Percentiles rank a stretch among this genome's conserved stretches.
phyloP scores from a whole-genome alignment of 2,888 invertebrate genomes.

The Patella caerulea region DNA sequence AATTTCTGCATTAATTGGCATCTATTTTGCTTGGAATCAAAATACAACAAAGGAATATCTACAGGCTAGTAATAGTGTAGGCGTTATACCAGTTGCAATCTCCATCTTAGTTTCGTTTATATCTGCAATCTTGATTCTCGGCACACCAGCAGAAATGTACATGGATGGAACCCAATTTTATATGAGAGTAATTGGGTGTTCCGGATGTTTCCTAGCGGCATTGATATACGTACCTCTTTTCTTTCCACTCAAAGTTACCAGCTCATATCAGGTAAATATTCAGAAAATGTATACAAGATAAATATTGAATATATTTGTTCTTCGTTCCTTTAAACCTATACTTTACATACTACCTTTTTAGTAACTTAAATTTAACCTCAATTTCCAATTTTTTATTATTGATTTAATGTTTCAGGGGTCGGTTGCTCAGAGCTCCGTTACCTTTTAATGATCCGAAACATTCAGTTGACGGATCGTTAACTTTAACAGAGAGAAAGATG shows the following conservation, averaged over 20 bases:
- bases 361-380: too few relatives aligned
- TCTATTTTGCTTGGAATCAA: conserved; percentile 54
- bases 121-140: conserved; percentile 66
- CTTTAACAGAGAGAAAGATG: too few relatives aligned
- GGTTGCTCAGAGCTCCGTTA: too few relatives aligned
- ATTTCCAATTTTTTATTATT: too few relatives aligned
- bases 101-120: conserved; percentile 66
- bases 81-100: conserved; percentile 59
- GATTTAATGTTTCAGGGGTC: too few relatives aligned
- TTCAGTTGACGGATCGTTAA: too few relatives aligned
- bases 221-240: conserved; percentile 52
- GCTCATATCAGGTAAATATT: conserved; percentile 53
- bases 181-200: conserved; percentile 33
- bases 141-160: conserved; percentile 65
- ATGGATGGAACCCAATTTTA: conserved; percentile 57
- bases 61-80: conserved; percentile 62
- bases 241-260: conserved; percentile 54
- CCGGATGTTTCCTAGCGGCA: conserved; percentile 49
- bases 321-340: too few relatives aligned
- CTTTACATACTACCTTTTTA: too few relatives aligned
- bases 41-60: conserved; percentile 57
- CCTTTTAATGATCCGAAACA: too few relatives aligned
- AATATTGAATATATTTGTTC: too few relatives aligned
- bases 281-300: too few relatives aligned
- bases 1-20: conserved; percentile 57